Evolutionary conservation across 2,888 invertebrate genomes (phyloP).

Genomic region (Cheilosia pagana): DNA sequence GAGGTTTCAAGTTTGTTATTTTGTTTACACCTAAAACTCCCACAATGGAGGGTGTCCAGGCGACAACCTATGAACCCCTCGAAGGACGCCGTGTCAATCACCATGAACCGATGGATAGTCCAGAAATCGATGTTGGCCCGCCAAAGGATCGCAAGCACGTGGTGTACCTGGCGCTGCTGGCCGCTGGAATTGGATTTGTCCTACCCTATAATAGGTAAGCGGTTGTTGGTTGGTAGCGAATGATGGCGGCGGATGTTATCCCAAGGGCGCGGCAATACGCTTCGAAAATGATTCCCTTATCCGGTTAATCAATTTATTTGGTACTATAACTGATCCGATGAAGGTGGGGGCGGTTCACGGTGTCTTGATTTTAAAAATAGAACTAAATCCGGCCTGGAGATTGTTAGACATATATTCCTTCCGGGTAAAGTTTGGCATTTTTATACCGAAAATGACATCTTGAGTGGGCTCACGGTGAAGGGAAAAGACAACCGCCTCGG

Average conservation of each 20-base stretch:
- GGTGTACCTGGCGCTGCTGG: slow-evolving; percentile 85
- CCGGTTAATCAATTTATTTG: slow-evolving; percentile 59
- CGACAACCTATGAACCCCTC: slow-evolving; percentile 82
- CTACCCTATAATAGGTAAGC: slow-evolving; percentile 95
- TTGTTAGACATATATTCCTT: slow-evolving; percentile 1
- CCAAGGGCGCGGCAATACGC: slow-evolving; percentile 23
- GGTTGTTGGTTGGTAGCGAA: neutral
- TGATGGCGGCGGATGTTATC: neutral
- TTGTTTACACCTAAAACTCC: slow-evolving; percentile 27
- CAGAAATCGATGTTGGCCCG: slow-evolving; percentile 82
- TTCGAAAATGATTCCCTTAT: slow-evolving; percentile 17
- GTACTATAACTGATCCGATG: slow-evolving; percentile 5
- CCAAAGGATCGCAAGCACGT: slow-evolving; percentile 83
- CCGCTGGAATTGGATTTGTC: slow-evolving; percentile 95
- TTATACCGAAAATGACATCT: no score
- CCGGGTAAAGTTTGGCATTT: no score
- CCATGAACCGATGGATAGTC: slow-evolving; percentile 82
- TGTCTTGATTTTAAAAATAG: slow-evolving; percentile 25
- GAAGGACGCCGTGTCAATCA: slow-evolving; percentile 79
- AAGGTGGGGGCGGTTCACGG: slow-evolving; percentile 5
- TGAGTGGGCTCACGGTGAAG: no score
- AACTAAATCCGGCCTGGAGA: slow-evolving; percentile 21
- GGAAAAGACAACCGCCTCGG: no score
- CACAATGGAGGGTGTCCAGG: slow-evolving; percentile 80
- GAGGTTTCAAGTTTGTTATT: slow-evolving; percentile 22